A percentile compares a stretch with the other conserved stretches of the same genome.
phyloP scores from a whole-genome alignment of 2,113 vertebrate genomes.

The Mellivora capensis region DNA sequence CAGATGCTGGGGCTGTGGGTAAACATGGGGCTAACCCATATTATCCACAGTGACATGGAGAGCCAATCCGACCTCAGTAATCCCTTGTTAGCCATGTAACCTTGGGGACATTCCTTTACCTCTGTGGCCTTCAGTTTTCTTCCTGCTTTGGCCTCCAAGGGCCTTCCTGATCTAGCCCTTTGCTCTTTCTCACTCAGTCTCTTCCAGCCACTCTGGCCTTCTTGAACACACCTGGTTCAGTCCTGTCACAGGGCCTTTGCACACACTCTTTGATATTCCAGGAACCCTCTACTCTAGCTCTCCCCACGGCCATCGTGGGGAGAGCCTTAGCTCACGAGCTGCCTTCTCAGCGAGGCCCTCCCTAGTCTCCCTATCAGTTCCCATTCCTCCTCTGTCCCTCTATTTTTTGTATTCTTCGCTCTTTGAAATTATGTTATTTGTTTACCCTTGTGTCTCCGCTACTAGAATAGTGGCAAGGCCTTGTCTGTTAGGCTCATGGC shows the following conservation, averaged over 20 bases:
- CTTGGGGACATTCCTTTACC: fast-evolving
- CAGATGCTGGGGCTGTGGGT: neutral
- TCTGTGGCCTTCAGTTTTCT: neutral
- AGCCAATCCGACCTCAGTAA: neutral
- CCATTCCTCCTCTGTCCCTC: neutral
- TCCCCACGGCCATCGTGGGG: fast-evolving
- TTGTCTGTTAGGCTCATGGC: fast-evolving
- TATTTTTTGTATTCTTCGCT: neutral
- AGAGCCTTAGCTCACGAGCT: neutral
- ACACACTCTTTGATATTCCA: neutral
- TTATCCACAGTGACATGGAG: neutral
- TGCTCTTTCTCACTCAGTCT: neutral
- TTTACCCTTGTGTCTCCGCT: neutral
- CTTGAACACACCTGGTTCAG: neutral
- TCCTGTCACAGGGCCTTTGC: slow-evolving; percentile 19
- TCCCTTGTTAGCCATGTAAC: neutral
- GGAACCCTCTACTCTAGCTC: neutral
- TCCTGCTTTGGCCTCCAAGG: neutral
- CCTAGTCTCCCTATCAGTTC: neutral
- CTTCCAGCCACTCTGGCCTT: neutral
- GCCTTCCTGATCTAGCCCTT: neutral
- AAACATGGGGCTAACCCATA: neutral
- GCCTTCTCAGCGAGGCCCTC: neutral
- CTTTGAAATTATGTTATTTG: neutral
- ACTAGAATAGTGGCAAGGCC: neutral